These are phyloP conservation scores for Centropus bengalensis DNA, from an alignment of 2,113 vertebrate species.

Conservation along the genomic window DNA sequence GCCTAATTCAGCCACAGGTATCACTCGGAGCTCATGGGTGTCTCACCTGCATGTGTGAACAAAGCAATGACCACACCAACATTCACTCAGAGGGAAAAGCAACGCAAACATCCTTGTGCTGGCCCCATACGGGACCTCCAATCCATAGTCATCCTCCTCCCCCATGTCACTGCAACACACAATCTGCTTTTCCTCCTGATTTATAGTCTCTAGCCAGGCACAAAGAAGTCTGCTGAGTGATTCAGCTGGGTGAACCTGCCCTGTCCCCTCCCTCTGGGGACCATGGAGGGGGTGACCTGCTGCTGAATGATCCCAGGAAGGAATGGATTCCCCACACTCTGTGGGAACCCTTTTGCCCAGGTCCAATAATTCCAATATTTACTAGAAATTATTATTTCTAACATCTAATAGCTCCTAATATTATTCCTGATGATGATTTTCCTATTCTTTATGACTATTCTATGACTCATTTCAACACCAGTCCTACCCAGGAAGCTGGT, in stretches of 20 bases:
- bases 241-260: not conserved
- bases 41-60: not conserved
- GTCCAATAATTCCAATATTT: not conserved
- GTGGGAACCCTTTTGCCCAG: fast-evolving
- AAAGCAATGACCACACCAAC: not conserved
- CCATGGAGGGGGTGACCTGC: not conserved
- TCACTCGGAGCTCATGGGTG: fast-evolving
- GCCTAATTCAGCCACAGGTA: not conserved
- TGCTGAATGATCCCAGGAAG: not conserved
- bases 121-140: not conserved
- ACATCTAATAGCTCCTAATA: not conserved
- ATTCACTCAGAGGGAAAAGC: not conserved
- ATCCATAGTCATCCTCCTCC: not conserved
- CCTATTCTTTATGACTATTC: not conserved
- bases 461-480: not conserved
- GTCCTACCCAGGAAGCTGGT: not conserved
- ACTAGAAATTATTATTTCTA: not conserved
- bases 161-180: too few relatives aligned
- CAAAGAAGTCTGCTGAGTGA: not conserved
- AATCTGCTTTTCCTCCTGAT: not conserved
- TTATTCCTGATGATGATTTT: not conserved
- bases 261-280: not conserved
- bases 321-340: not conserved
- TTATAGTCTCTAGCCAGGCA: not conserved
- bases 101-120: not conserved